Evolutionary conservation across 2,888 invertebrate genomes (phyloP), one percentile per base, ranked within the genome.

Genomic region (Euphydryas editha): DNA sequence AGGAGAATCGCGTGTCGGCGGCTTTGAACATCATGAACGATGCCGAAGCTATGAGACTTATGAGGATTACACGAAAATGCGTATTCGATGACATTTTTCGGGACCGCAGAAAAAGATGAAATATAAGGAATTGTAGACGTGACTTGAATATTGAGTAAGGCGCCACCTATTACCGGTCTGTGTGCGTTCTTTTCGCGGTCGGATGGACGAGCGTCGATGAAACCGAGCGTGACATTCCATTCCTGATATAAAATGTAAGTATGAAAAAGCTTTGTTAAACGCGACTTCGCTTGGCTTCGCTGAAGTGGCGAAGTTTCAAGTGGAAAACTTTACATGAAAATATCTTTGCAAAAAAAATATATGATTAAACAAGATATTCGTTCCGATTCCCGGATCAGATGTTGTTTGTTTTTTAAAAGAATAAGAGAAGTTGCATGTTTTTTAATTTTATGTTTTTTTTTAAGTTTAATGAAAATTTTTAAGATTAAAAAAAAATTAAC

Each of bases 1-100:
- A 75, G 75, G 70, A 76, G 75, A 67, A 77, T 79, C 79, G 78
- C 81, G 79, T 78, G 83, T 78, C 76, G 76, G 77, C 79, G 73
- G 75, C 69, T 71, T 62, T 76, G 73, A 77, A 77, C 81, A 79
- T 79, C 83, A 81, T 80, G 81, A 80, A 76, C 81, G 79, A 77
- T 78, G 82, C 80, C 81, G 84, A 84, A 85, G 87, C 89, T 86
- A 86, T 84, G 86, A 87, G 90, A 90, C 91, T 92, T 90, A 91
- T 88, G 85, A 90, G 91, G 91, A 92, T 92, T 92, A 92, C 88
- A 87, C 83, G 88, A 88, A 92, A 92, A 92, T 92, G 92, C 89
- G 92, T 92, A 92, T 92, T 92, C 92, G 92, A 92, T 92, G 92
- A 90, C 92, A 92, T 92, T 92, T 92, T 92, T 90, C 86, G 89